Conservation (phyloP, 1,140 invertebrate genomes). For the Chelonus insularis region DNA sequence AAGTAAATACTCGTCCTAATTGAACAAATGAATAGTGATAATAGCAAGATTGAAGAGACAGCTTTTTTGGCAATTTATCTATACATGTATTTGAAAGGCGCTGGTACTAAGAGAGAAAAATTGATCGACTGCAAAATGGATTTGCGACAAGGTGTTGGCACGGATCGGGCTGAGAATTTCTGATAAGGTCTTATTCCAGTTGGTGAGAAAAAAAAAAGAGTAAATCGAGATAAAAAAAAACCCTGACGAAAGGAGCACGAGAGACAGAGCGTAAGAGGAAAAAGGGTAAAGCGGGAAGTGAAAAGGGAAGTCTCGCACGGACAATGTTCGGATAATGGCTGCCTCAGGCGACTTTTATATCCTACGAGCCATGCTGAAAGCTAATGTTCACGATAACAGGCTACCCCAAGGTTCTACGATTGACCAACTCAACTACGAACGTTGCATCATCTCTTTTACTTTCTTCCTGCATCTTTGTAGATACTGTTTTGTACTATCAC, state of each 20-base stretch:
- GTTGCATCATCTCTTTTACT: background rate
- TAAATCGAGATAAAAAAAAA: slow-evolving; percentile 9
- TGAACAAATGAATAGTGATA: slow-evolving; percentile 32
- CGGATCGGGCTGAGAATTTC: slow-evolving; percentile 44
- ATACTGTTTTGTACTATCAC: background rate
- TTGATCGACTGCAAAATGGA: slow-evolving; percentile 50
- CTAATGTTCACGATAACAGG: slow-evolving; percentile 56
- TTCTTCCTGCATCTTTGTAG: background rate
- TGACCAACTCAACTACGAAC: slow-evolving; percentile 1
- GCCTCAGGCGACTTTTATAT: slow-evolving; percentile 55
- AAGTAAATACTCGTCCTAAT: no score
- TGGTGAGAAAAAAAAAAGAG: slow-evolving; percentile 10
- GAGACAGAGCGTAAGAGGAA: background rate
- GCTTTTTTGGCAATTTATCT: background rate
- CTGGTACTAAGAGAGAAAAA: slow-evolving; percentile 39
- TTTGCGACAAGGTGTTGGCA: slow-evolving; percentile 53
- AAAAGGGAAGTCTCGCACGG: slow-evolving; percentile 37
- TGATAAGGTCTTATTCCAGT: slow-evolving; percentile 42
- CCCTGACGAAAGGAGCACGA: background rate
- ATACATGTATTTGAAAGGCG: slow-evolving; percentile 7
- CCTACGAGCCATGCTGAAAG: slow-evolving; percentile 48
- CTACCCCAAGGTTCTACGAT: slow-evolving; percentile 1
- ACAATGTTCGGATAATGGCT: slow-evolving; percentile 58
- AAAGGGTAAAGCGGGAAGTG: slow-evolving; percentile 1
- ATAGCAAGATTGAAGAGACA: slow-evolving; percentile 20